Evolutionary conservation across 2,113 vertebrate genomes (phyloP).

Genomic region (Kryptolebias marmoratus): DNA sequence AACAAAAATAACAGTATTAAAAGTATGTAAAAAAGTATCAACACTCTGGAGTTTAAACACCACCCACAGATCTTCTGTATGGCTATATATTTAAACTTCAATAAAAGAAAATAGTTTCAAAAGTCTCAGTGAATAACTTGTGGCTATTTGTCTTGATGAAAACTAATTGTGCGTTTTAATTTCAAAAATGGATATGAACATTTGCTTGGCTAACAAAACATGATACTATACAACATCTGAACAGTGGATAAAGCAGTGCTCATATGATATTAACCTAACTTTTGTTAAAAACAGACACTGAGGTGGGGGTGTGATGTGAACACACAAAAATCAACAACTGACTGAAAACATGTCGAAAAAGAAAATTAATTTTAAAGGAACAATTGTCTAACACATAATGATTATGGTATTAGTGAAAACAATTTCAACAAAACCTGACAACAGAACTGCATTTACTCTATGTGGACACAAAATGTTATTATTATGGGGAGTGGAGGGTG

Average conservation of each 20-base stretch:
- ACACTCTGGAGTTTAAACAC: too few species aligned
- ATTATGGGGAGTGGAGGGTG: conserved; percentile 14
- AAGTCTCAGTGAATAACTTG: too few species aligned
- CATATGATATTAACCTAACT: conserved; percentile 31
- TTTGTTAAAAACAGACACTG: conserved; percentile 56
- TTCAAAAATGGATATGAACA: not conserved
- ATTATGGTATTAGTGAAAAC: conserved; percentile 49
- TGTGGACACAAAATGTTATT: conserved; percentile 43
- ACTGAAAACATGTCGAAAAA: conserved; percentile 25
- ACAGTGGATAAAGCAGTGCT: conserved; percentile 17
- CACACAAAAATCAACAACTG: conserved; percentile 36
- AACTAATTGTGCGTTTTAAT: not conserved
- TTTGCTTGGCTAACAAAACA: not conserved
- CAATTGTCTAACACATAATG: conserved; percentile 43
- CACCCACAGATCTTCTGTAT: too few species aligned
- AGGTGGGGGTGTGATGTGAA: conserved; percentile 39
- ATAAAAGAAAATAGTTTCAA: too few species aligned
- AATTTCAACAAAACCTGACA: conserved; percentile 30
- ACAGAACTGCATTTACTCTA: conserved; percentile 40
- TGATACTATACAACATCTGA: not conserved
- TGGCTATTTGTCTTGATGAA: not conserved
- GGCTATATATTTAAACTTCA: too few species aligned
- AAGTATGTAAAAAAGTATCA: too few species aligned
- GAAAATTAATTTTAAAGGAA: conserved; percentile 53
- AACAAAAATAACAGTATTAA: too few species aligned